phyloP scores from a whole-genome alignment of 2,113 vertebrate genomes.

The Castor canadensis region DNA sequence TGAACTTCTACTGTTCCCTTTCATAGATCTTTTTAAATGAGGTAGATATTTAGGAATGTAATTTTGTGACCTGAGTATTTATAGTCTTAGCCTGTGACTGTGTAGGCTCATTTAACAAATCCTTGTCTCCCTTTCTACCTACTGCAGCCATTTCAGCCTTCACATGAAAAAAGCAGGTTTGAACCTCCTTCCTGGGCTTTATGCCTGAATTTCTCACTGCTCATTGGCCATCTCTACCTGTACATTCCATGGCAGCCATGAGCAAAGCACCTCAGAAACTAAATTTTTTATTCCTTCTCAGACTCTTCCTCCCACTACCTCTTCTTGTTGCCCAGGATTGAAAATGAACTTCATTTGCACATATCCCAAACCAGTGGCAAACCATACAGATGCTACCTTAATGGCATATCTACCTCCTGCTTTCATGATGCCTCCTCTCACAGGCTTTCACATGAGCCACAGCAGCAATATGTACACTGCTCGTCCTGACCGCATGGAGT shows the following conservation, averaged over 20 bases:
- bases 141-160: neutral
- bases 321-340: neutral
- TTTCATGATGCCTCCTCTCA: neutral
- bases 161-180: neutral
- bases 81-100: neutral
- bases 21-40: neutral
- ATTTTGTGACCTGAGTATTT: neutral
- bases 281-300: neutral
- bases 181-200: neutral
- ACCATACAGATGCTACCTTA: neutral
- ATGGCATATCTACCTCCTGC: neutral
- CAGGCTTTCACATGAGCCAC: neutral
- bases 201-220: neutral
- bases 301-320: neutral
- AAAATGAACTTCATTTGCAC: neutral
- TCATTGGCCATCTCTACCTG: neutral
- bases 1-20: neutral
- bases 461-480: neutral
- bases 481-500: too few species aligned
- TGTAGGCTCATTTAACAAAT: neutral
- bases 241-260: neutral
- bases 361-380: neutral
- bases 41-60: neutral
- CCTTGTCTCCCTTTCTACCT: neutral
- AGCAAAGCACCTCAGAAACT: neutral